Percentiles rank a stretch among this genome's conserved stretches.
phyloP scores from a whole-genome alignment of 2,888 invertebrate genomes.

The Euzophera pinguis region DNA sequence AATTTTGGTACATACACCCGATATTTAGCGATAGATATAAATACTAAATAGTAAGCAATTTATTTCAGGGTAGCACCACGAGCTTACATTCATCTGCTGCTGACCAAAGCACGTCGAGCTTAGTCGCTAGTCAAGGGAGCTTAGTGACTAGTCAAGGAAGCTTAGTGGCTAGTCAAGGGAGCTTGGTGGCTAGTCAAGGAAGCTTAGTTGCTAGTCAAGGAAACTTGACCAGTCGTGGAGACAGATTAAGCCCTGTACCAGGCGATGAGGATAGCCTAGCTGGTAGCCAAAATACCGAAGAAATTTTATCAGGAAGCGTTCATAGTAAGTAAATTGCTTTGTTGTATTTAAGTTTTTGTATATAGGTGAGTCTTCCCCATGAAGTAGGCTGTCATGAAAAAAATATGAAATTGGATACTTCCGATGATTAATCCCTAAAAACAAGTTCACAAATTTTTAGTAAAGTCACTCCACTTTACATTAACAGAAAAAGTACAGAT shows the following conservation, averaged over 20 bases:
- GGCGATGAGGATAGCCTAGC: conserved; percentile 35
- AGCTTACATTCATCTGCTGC: conserved; percentile 46
- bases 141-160: not conserved
- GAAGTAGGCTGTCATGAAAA: no score
- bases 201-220: conserved; percentile 18
- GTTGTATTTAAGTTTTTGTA: no score
- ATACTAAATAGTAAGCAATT: not conserved
- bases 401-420: no score
- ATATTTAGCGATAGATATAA: no score
- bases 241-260: conserved; percentile 26
- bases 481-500: no score
- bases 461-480: no score
- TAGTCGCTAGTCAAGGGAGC: conserved; percentile 34
- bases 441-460: no score
- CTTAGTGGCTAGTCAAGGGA: conserved; percentile 16
- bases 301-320: conserved; percentile 39
- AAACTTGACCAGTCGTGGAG: conserved; percentile 27
- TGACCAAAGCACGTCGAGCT: conserved; percentile 41
- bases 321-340: conserved; percentile 42
- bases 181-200: conserved; percentile 40
- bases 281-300: conserved; percentile 32
- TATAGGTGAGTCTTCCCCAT: no score
- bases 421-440: no score
- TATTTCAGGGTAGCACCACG: conserved; percentile 35
- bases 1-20: no score